Evolutionary conservation across 64 coral and sea anemone genomes (phyloP), one percentile per base, ranked within the genome.

Genomic region (Stichodactyla helianthus): DNA sequence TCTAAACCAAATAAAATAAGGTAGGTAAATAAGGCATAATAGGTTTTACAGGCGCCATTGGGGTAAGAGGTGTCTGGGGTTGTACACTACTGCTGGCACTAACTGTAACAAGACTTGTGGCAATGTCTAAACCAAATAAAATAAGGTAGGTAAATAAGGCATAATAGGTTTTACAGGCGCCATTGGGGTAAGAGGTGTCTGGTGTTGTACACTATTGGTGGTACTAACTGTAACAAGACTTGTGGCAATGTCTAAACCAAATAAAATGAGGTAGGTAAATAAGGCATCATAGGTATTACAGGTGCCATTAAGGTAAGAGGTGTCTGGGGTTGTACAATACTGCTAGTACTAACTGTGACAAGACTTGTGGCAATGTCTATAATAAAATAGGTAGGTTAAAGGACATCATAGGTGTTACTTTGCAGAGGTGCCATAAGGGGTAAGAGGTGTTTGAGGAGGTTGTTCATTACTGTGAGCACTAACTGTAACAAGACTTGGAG

Each of bases 81-180:
- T 57, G 82, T 11, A 84, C 25, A 2, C 55, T 23, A 11, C 9
- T 44, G 13, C 82, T 17, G 14, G 82, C n/a, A 25, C 82, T 82
- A 2, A 91, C 90, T 81, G 90, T 87, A 59, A 91, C 85, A 1
- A 92, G 58, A 71, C 84, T 77, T 87, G 76, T 71, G 6, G 85
- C 44, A 13, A 92, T 53, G 63, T 91, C 89, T 91, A 52, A n/a
- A 77, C 18, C 59, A 82, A 4, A 58, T 11, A 44, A 44, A 31
- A 31, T 31, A 31, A n/a, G n/a, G 28, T 31, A 31, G 28, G 28
- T 31, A 0, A 31, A 31, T n/a, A 31, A 10, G 86, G 91, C 14
- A 85, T 92, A 58, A 96, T 89, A 17, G 97, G 93, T 20, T 90
- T 92, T 54, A 99, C 25, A 62, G 93, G 93, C 15, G 94, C 89